Conservation (phyloP, 2,888 invertebrate species). For the Morpho helenor region DNA sequence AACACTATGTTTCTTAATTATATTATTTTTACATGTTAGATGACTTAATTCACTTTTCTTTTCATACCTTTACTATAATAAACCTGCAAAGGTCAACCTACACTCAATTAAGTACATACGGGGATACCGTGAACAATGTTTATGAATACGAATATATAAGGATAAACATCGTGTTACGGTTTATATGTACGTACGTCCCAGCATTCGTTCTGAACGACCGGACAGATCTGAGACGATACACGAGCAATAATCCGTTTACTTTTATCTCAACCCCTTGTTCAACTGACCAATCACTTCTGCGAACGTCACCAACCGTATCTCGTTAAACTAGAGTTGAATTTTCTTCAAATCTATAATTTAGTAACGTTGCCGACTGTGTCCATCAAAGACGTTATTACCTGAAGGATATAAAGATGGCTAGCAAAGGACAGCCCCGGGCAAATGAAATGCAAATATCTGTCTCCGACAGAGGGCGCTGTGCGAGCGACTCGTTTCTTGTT, state of each 20-base stretch:
- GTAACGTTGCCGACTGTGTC: constrained; percentile 40
- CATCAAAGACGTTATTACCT: constrained; percentile 78
- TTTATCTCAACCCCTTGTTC: constrained; percentile 68
- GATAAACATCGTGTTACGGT: not conserved
- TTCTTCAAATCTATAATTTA: not conserved
- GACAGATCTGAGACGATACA: constrained; percentile 59
- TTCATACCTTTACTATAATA: too few relatives aligned
- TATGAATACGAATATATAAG: too few relatives aligned
- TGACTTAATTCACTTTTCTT: too few relatives aligned
- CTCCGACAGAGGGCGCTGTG: constrained; percentile 32
- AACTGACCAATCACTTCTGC: constrained; percentile 36
- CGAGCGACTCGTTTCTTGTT: constrained; percentile 26
- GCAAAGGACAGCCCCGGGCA: constrained; percentile 47
- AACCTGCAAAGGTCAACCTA: too few relatives aligned
- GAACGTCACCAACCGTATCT: constrained; percentile 20
- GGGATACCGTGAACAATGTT: too few relatives aligned
- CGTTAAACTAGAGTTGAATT: constrained; percentile 28
- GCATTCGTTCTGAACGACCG: constrained; percentile 37
- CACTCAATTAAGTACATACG: too few relatives aligned
- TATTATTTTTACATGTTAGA: too few relatives aligned
- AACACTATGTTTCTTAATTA: too few relatives aligned
- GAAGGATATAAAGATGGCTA: constrained; percentile 63
- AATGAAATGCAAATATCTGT: constrained; percentile 74
- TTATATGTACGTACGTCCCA: constrained; percentile 10
- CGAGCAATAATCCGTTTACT: constrained; percentile 75